phyloP scores from a whole-genome alignment of 1,140 invertebrate species.

The Trichonephila clavipes region DNA sequence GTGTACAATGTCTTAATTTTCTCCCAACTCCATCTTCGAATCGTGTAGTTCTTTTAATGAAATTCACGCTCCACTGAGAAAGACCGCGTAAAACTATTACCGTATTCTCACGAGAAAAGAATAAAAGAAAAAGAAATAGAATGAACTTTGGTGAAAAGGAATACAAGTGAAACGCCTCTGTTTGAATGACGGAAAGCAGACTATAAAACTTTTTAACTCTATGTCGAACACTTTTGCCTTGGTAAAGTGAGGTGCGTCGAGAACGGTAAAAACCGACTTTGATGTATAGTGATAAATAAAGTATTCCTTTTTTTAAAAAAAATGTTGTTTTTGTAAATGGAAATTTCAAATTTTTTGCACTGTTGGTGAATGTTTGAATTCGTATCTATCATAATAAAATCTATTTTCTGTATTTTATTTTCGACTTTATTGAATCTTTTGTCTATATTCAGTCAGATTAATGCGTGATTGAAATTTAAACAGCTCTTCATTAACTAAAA shows the following conservation, averaged over 20 bases:
- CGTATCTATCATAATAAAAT: too few species aligned
- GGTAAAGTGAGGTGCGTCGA: not conserved
- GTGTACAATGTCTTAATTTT: conserved; percentile 44
- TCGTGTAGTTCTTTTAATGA: conserved; percentile 50
- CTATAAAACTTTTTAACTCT: not conserved
- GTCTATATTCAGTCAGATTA: too few species aligned
- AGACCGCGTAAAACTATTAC: conserved; percentile 50
- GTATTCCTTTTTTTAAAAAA: too few species aligned
- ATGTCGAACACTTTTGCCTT: not conserved
- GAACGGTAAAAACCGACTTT: not conserved
- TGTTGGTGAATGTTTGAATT: too few species aligned
- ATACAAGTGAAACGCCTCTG: conserved; percentile 50
- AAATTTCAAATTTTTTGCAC: too few species aligned
- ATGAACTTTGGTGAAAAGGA: conserved; percentile 10
- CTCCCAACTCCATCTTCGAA: not conserved
- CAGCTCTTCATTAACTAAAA: too few species aligned
- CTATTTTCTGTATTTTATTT: too few species aligned
- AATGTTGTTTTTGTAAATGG: too few species aligned
- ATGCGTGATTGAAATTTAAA: too few species aligned
- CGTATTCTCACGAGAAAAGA: conserved; percentile 56
- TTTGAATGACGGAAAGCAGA: conserved; percentile 44
- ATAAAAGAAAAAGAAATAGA: not conserved
- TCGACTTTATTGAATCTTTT: too few species aligned
- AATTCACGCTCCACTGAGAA: conserved; percentile 63
- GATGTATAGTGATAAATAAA: too few species aligned